Evolutionary conservation across 23 tunicate genomes (phyloP).

Genomic region (Corella eumyota): DNA sequence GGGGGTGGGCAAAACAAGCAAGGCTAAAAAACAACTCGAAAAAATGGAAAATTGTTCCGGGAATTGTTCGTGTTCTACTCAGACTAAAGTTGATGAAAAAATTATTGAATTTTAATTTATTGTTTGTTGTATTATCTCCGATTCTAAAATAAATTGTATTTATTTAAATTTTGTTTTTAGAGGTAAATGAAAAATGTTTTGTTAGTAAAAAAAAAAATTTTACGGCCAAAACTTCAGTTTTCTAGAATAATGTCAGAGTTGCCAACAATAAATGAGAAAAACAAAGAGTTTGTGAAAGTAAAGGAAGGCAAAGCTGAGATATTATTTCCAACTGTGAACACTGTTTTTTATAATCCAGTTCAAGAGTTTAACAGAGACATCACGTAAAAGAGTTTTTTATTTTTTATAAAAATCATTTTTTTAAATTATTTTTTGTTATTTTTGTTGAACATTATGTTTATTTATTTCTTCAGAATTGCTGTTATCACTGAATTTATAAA

Average conservation of each 20-base stretch:
- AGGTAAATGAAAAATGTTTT: too few species aligned
- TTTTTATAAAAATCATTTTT: neutral
- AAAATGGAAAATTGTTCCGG: neutral
- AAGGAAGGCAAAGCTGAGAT: conserved; percentile 90
- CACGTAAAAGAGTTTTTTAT: conserved; percentile 46
- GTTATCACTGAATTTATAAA: conserved; percentile 61
- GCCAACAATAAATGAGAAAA: too few species aligned
- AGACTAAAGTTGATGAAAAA: neutral
- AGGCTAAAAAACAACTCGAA: conserved; percentile 34
- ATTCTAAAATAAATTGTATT: too few species aligned
- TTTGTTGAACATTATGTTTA: conserved; percentile 3
- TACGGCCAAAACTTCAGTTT: too few species aligned
- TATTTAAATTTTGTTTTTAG: too few species aligned
- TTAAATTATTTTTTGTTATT: neutral
- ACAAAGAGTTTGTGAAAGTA: too few species aligned
- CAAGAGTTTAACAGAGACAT: conserved; percentile 94
- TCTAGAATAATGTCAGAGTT: too few species aligned
- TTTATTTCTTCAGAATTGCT: conserved; percentile 34
- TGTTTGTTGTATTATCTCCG: neutral
- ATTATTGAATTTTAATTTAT: neutral
- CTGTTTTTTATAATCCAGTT: conserved; percentile 89
- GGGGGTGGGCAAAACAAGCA: conserved; percentile 95
- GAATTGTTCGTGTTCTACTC: neutral
- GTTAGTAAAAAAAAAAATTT: too few species aligned
- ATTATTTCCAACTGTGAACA: conserved; percentile 41